phyloP scores from a whole-genome alignment of 1,140 invertebrate species.

The Drosophila arizonae region DNA sequence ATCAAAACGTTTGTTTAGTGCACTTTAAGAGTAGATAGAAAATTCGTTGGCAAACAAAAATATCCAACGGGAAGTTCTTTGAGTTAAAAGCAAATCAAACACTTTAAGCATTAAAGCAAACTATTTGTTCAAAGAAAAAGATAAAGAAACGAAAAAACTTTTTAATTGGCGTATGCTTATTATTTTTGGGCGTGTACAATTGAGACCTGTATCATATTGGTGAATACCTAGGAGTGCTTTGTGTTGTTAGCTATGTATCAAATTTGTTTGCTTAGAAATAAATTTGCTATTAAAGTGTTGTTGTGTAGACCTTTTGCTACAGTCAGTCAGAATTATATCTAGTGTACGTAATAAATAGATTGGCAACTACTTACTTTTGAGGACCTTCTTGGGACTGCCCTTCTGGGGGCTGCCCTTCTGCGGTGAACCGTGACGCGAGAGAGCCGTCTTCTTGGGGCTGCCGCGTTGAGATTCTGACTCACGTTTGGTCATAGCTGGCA shows the following conservation, averaged over 20 bases:
- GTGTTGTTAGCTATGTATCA: conserved; percentile 55
- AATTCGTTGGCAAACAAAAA: conserved; percentile 11
- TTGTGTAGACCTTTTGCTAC: conserved; percentile 22
- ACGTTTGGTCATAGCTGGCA: conserved; percentile 86
- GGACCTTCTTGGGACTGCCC: conserved; percentile 87
- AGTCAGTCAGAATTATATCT: conserved; percentile 12
- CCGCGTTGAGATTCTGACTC: conserved; percentile 85
- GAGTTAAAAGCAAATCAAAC: conserved; percentile 52
- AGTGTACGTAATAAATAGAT: neutral
- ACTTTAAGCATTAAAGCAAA: conserved; percentile 64
- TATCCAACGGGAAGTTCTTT: conserved; percentile 16
- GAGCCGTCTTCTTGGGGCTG: conserved; percentile 80
- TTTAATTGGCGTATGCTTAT: conserved; percentile 66
- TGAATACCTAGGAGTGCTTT: conserved; percentile 56
- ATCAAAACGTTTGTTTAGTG: conserved; percentile 52
- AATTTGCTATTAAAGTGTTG: conserved; percentile 48
- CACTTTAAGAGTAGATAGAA: conserved; percentile 38
- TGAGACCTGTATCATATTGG: conserved; percentile 47
- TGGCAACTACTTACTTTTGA: conserved; percentile 76
- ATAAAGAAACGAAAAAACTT: conserved; percentile 30
- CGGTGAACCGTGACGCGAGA: conserved; percentile 80
- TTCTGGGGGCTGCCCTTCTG: conserved; percentile 84
- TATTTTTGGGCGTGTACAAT: conserved; percentile 48
- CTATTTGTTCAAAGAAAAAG: conserved; percentile 29
- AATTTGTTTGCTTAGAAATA: conserved; percentile 61